Base-by-base conservation (phyloP, 2,888 invertebrate species). In the Pachliopta kotzebuea region DNA sequence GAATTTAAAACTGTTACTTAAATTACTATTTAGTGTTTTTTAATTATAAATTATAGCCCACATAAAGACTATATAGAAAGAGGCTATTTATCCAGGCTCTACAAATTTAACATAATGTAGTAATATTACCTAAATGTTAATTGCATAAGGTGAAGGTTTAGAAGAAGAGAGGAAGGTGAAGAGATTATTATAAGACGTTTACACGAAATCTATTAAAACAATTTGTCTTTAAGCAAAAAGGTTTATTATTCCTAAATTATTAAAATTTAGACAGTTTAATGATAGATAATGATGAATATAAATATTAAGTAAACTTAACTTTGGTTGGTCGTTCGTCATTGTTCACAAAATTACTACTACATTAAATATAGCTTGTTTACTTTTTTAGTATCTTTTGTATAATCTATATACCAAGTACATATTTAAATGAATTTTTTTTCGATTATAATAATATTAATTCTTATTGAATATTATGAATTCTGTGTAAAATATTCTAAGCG, bases 191-290 rank as follows among this genome's bases (percentile, higher is more conserved):
- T n/a, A 52, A 52, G 23, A 21, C 7, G 14, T 18, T 52, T 9
- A 23, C 21, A 21, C 9, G 7, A 21, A 9, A 21, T n/a, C 4
- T 18, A 52, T 21, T 23, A 52, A 52, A 52, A 52, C 21, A 52
- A 52, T 52, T 52, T 52, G 21, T 7, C n/a, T 21, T 52, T n/a
- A 21, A 9, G 14, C 50, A 52, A 50, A 50, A 50, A n/a, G 29
- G 21, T 18, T 50, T 21, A 31, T 26, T 29, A 11, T 29, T 14
- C 20, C 29, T 52, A 50, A 59, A 59, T 50, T 59, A 59, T 49
- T 24, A 29, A 58, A 50, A 50, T 59, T 21, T 58, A 24, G 59
- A 59, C 52, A 52, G 50, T 17, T 7, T 59, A 52, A 59, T 50
- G 59, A 59, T 59, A 56, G 42, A 42, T 31, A 31, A 49, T 23